A percentile compares a stretch with the other conserved stretches of the same genome.
Conservation (phyloP, 2,797 vertebrate species). For the Coregonus ussuriensis region DNA sequence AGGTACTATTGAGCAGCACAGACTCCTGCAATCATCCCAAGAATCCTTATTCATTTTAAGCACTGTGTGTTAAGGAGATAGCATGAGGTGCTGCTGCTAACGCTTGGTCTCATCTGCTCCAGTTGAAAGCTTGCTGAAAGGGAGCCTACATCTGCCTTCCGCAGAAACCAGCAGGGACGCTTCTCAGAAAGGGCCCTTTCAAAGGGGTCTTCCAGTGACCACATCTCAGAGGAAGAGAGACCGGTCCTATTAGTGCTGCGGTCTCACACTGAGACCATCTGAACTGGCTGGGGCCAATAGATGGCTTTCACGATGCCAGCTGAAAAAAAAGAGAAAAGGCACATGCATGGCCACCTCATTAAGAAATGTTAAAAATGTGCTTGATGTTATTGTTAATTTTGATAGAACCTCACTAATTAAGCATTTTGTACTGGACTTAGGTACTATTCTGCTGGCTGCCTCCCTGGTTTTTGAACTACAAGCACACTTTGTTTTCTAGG, state of each 20-base stretch:
- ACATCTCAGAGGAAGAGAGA: slow-evolving; percentile 36
- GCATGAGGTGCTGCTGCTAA: slow-evolving; percentile 54
- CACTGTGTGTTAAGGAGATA: slow-evolving; percentile 10
- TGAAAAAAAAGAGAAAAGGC: slow-evolving; percentile 15
- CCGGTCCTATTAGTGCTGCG: slow-evolving; percentile 45
- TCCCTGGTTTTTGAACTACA: not conserved
- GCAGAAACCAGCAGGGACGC: slow-evolving; percentile 63
- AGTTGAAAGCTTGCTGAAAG: slow-evolving; percentile 64
- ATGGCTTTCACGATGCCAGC: slow-evolving; percentile 22
- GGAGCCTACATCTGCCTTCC: slow-evolving; percentile 59
- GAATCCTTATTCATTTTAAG: slow-evolving; percentile 14
- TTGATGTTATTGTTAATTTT: slow-evolving; percentile 7
- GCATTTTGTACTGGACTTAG: not conserved
- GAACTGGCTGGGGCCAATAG: slow-evolving; percentile 42
- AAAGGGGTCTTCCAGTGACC: slow-evolving; percentile 47
- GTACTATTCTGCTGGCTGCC: not conserved
- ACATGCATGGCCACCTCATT: slow-evolving; percentile 14
- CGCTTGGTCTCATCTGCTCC: slow-evolving; percentile 47
- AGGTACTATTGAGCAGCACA: slow-evolving; percentile 34
- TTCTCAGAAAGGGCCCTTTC: slow-evolving; percentile 57
- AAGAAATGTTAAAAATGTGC: slow-evolving; percentile 15
- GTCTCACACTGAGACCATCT: slow-evolving; percentile 46
- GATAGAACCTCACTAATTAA: not conserved
- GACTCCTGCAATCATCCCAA: slow-evolving; percentile 26
- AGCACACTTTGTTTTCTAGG: not conserved